A percentile compares a stretch with the other conserved stretches of the same genome.
Evolutionary conservation across 1,140 invertebrate species (phyloP).

Genomic region (Conus ventricosus): DNA sequence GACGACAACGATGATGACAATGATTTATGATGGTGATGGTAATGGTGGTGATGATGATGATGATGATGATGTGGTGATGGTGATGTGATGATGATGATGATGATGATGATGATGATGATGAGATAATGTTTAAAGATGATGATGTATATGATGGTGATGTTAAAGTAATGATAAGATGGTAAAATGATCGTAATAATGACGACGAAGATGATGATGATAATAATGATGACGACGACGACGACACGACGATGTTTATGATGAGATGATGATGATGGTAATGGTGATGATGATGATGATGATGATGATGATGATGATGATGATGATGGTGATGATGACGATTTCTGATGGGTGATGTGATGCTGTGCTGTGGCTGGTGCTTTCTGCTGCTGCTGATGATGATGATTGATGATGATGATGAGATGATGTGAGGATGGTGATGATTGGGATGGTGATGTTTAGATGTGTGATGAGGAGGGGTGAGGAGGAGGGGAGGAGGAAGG

Average conservation of each 20-base stretch:
- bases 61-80: constrained; percentile 26
- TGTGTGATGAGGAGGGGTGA: too few relatives aligned
- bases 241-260: too few relatives aligned
- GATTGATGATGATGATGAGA: neutral
- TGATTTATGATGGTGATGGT: neutral
- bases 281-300: too few relatives aligned
- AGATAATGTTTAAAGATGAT: neutral
- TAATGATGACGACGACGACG: too few relatives aligned
- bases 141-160: neutral
- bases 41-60: constrained; percentile 19
- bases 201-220: too few relatives aligned
- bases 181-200: neutral
- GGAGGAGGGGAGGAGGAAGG: too few relatives aligned
- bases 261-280: too few relatives aligned
- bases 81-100: constrained; percentile 6
- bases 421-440: neutral
- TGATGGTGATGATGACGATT: too few relatives aligned
- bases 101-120: constrained; percentile 2
- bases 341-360: too few relatives aligned
- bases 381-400: neutral
- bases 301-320: too few relatives aligned
- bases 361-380: too few relatives aligned
- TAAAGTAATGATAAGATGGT: neutral
- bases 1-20: constrained; percentile 25
- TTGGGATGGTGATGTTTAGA: too few relatives aligned